These are phyloP conservation scores for Nomia melanderi DNA, from an alignment of 1,140 invertebrate species.

Conservation along the genomic window DNA sequence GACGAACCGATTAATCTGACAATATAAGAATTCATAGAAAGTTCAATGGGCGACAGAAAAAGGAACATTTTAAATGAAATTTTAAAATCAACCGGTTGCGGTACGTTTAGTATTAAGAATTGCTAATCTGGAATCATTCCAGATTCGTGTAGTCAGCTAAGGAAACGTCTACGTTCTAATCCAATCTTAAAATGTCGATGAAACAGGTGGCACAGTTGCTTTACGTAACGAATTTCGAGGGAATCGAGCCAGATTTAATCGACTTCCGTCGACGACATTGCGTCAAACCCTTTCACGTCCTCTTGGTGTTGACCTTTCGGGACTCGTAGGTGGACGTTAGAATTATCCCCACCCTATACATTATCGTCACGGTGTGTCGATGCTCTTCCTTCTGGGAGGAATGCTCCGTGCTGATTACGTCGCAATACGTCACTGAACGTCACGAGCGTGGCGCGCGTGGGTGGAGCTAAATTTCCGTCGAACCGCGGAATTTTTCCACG, in stretches of 20 bases:
- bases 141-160: too few relatives aligned
- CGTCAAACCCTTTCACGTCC: conserved; percentile 1
- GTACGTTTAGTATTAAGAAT: too few relatives aligned
- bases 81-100: too few relatives aligned
- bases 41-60: too few relatives aligned
- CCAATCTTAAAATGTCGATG: too few relatives aligned
- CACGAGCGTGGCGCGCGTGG: neutral
- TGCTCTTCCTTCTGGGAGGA: neutral
- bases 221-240: neutral
- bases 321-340: conserved; percentile 6
- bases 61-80: too few relatives aligned
- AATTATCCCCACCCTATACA: neutral
- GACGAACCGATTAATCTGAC: too few relatives aligned
- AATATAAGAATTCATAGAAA: too few relatives aligned
- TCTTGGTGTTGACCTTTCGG: neutral
- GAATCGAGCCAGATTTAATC: neutral
- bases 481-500: neutral
- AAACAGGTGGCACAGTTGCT: too few relatives aligned
- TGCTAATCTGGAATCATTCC: too few relatives aligned
- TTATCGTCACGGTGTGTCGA: neutral
- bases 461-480: neutral
- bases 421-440: neutral
- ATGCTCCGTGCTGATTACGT: neutral
- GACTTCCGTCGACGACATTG: neutral
- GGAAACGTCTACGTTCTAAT: too few relatives aligned